A percentile compares a stretch with the other conserved stretches of the same genome.
These are phyloP conservation scores for Chrysomela aeneicollis DNA, from an alignment of 2,888 invertebrate genomes.

Conservation along the genomic window DNA sequence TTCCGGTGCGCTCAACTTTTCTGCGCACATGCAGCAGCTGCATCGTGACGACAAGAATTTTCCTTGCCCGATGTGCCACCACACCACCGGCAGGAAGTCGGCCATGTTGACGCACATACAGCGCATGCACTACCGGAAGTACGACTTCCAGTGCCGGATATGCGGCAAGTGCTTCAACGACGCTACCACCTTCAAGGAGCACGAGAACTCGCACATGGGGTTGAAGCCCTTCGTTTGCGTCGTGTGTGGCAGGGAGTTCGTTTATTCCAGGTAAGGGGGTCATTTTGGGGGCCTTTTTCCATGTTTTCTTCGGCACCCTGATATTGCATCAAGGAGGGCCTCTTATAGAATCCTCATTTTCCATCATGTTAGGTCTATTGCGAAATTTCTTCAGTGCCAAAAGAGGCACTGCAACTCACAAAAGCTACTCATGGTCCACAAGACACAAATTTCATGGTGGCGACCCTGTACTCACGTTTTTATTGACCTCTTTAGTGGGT, in stretches of 20 bases:
- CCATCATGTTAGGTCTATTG: too few species aligned
- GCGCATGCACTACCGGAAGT: slow-evolving; percentile 49
- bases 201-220: slow-evolving; percentile 59
- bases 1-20: slow-evolving; percentile 51
- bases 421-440: too few species aligned
- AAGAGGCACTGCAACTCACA: too few species aligned
- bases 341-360: too few species aligned
- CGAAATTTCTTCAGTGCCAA: too few species aligned
- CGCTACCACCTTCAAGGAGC: slow-evolving; percentile 60
- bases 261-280: slow-evolving; percentile 44
- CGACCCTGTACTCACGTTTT: too few species aligned
- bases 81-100: slow-evolving; percentile 44
- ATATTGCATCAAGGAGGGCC: too few species aligned
- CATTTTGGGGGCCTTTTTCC: too few species aligned
- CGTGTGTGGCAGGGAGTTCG: slow-evolving; percentile 60
- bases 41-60: slow-evolving; percentile 50
- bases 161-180: slow-evolving; percentile 64
- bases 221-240: slow-evolving; percentile 59
- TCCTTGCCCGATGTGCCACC: slow-evolving; percentile 49
- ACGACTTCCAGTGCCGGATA: slow-evolving; percentile 60
- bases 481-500: too few species aligned
- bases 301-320: too few species aligned
- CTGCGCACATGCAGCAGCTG: slow-evolving; percentile 49
- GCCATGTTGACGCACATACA: slow-evolving; percentile 48
- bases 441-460: too few species aligned